phyloP scores from a whole-genome alignment of 2,113 vertebrate species.

The Prochilodus magdalenae region DNA sequence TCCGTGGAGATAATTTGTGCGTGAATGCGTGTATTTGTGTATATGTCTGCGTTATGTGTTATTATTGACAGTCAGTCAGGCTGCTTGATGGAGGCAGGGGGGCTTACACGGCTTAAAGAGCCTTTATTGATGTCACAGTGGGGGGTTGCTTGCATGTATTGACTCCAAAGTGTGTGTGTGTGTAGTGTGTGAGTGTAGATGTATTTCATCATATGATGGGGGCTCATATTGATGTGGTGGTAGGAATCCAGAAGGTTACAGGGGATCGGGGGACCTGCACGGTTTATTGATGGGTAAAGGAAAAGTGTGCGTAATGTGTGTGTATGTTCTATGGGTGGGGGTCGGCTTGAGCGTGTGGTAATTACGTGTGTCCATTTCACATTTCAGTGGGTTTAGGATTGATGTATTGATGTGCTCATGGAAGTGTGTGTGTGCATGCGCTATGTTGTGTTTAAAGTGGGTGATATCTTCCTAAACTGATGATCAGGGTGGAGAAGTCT shows the following conservation, averaged over 20 bases:
- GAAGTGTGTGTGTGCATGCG: constrained; percentile 9
- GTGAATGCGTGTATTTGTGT: constrained; percentile 1
- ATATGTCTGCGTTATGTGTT: constrained; percentile 20
- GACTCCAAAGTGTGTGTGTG: constrained; percentile 29
- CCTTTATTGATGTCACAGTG: constrained; percentile 45
- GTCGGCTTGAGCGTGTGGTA: constrained; percentile 3
- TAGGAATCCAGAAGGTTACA: constrained; percentile 16
- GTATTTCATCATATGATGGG: constrained; percentile 24
- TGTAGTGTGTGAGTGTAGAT: background rate
- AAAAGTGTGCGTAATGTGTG: constrained; percentile 14
- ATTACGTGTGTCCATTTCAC: constrained; percentile 15
- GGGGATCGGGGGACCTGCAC: constrained; percentile 13
- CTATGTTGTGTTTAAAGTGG: background rate
- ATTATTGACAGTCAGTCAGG: constrained; percentile 40
- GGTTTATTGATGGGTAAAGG: constrained; percentile 38
- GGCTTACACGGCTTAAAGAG: constrained; percentile 52
- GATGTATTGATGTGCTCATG: constrained; percentile 22
- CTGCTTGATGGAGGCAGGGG: constrained; percentile 38
- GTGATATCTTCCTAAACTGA: background rate
- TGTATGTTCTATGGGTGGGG: background rate
- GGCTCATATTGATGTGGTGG: constrained; percentile 25
- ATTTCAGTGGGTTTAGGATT: background rate
- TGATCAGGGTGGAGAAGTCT: too few species aligned
- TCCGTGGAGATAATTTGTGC: background rate
- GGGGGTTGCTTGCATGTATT: constrained; percentile 33